A percentile compares a stretch with the other conserved stretches of the same genome.
These are phyloP conservation scores for Simalia tracyae DNA, from an alignment of 2,797 vertebrate genomes.

Conservation along the genomic window DNA sequence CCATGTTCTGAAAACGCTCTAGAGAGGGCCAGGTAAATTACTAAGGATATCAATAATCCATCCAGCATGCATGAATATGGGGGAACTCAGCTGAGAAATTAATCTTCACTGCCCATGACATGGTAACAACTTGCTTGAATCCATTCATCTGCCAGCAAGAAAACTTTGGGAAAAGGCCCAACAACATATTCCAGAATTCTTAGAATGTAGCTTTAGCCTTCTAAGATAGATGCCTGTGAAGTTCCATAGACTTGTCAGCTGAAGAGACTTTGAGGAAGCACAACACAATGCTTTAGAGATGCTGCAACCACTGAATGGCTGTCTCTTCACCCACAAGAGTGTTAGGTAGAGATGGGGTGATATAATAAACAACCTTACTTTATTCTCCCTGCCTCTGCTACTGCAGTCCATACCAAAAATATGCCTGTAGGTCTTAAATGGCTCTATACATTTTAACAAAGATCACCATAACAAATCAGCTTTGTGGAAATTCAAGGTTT, in stretches of 20 bases:
- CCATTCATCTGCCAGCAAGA: background rate
- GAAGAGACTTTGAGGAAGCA: background rate
- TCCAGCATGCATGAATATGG: background rate
- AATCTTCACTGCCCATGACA: background rate
- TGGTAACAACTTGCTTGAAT: too few species aligned
- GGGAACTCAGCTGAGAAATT: background rate
- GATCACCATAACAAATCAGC: background rate
- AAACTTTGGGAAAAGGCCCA: background rate
- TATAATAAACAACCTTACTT: background rate
- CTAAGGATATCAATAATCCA: background rate
- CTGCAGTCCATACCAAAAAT: background rate
- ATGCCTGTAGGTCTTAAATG: background rate
- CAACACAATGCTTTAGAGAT: background rate
- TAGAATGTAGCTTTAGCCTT: background rate
- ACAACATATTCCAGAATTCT: background rate
- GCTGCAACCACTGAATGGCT: background rate
- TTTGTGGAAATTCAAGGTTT: background rate
- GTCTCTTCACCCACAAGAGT: background rate
- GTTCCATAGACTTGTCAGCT: background rate
- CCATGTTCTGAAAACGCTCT: background rate
- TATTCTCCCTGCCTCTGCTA: background rate
- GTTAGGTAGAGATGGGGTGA: background rate
- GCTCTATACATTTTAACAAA: background rate
- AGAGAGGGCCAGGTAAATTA: background rate
- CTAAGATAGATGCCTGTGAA: background rate